Conservation (phyloP, 1,140 invertebrate species). For the Macrobrachium nipponense region DNA sequence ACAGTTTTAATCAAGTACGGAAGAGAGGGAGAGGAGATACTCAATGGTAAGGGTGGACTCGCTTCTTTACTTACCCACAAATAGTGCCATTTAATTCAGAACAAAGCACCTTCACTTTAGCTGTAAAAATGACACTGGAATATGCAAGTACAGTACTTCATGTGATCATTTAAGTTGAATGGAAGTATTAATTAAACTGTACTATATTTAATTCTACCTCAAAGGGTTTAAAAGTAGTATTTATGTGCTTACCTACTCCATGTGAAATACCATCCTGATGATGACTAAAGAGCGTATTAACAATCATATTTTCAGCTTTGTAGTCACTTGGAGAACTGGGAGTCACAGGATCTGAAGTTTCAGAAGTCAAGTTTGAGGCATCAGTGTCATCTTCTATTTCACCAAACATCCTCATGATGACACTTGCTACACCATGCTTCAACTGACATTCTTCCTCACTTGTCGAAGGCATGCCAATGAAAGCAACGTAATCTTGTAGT, state of each 20-base stretch:
- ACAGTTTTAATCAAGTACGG: no score
- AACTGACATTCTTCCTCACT: constrained; percentile 44
- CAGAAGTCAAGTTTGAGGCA: constrained; percentile 45
- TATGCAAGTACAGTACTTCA: no score
- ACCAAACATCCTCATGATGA: constrained; percentile 51
- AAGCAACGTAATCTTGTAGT: constrained; percentile 33
- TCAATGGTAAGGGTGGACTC: no score
- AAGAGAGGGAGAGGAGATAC: no score
- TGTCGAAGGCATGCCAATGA: constrained; percentile 43
- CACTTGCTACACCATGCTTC: constrained; percentile 45
- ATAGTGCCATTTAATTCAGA: no score
- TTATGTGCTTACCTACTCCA: constrained; percentile 2
- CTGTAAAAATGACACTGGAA: no score
- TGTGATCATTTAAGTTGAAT: no score
- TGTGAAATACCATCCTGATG: constrained; percentile 12
- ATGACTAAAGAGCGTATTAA: background rate
- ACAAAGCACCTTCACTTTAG: no score
- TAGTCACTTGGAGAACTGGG: constrained; percentile 30
- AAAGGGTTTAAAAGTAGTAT: no score
- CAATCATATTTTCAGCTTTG: background rate
- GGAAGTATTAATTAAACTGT: no score
- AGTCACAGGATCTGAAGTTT: constrained; percentile 20
- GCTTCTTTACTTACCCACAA: no score
- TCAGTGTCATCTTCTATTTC: constrained; percentile 45
- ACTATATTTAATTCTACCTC: no score